Evolutionary conservation across 2,888 invertebrate species (phyloP), one percentile per base, ranked within the genome.

Genomic region (Galerucella pusilla): DNA sequence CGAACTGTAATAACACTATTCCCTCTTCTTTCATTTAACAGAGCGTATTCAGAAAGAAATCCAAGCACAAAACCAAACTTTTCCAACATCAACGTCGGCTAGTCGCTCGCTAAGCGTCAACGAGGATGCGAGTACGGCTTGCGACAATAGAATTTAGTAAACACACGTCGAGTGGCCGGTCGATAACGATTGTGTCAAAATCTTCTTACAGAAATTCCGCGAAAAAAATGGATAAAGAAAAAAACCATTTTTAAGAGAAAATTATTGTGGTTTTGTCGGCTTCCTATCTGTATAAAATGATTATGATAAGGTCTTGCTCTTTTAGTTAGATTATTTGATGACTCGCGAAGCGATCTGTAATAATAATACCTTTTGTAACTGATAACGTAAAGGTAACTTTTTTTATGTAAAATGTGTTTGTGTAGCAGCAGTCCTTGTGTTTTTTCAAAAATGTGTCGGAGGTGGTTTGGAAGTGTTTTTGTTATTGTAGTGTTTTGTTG

Each of bases 401-500:
- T 68, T 61, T 46, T 12, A 25, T 54, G 54, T 16, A 63, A 71
- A 71, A 75, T 75, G 75, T 75, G 75, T 64, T 54, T 71, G 67
- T 75, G 71, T 52, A 46, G 25, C 67, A 61, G 68, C 63, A 28
- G 42, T 54, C 61, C 45, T 63, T 68, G 71, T 75, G 71, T 68
- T 61, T 64, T 63, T n/a, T 63, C 46, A 28, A 75, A 75, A 71
- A 71, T 66, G 74, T 75, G 76, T 66, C 57, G 72, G 71, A 72
- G 70, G 69, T 77, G 74, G 77, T 75, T 67, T 64, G 57, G 63
- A 52, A 66, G 76, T 78, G 77, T 71, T 74, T 59, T 76, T 71
- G 75, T 78, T 74, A 52, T 74, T 54, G 12, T 75, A 66, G 78
- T 78, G 78, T 77, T 77, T 70, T 75, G 77, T 77, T 78, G 74